phyloP scores from a whole-genome alignment of 2,888 invertebrate species.

The Drosophila bunnanda region DNA sequence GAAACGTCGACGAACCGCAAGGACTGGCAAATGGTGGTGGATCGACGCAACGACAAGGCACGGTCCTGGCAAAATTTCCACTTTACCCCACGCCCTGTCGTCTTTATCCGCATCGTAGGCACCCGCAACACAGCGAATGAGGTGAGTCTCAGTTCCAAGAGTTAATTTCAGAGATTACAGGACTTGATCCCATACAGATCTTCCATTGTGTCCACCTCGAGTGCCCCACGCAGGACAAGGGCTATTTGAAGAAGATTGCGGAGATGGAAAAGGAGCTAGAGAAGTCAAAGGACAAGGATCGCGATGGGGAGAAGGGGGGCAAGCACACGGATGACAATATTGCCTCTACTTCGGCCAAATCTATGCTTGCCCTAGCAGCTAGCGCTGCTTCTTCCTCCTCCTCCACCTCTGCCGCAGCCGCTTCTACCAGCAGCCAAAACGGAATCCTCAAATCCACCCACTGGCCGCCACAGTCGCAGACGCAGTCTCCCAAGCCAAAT shows the following conservation, averaged over 20 bases:
- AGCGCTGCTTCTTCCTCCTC: not conserved
- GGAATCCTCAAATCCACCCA: slow-evolving; percentile 27
- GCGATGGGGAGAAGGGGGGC: not conserved
- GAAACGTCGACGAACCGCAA: slow-evolving; percentile 96
- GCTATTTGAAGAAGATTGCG: slow-evolving; percentile 65
- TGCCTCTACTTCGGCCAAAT: slow-evolving; percentile 51
- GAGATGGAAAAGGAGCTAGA: slow-evolving; percentile 55
- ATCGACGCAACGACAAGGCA: slow-evolving; percentile 93
- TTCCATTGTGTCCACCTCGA: slow-evolving; percentile 99
- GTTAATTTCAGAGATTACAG: not conserved
- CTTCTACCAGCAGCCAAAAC: slow-evolving; percentile 9
- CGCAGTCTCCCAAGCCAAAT: slow-evolving; percentile 17
- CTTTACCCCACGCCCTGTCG: slow-evolving; percentile 93
- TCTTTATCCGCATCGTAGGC: slow-evolving; percentile 97
- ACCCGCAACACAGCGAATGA: slow-evolving; percentile 99
- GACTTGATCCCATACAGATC: slow-evolving; percentile 87
- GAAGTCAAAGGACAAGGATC: slow-evolving; percentile 58
- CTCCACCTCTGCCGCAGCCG: not conserved
- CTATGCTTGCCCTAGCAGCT: slow-evolving; percentile 20
- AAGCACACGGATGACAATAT: slow-evolving; percentile 45
- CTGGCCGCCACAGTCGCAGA: slow-evolving; percentile 26
- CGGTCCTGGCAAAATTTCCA: slow-evolving; percentile 97
- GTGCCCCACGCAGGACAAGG: slow-evolving; percentile 91
- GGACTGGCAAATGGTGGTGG: slow-evolving; percentile 96
- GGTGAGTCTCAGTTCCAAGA: slow-evolving; percentile 85